Evolutionary conservation across 2,797 vertebrate species (phyloP).

Genomic region (Champsocephalus gunnari): DNA sequence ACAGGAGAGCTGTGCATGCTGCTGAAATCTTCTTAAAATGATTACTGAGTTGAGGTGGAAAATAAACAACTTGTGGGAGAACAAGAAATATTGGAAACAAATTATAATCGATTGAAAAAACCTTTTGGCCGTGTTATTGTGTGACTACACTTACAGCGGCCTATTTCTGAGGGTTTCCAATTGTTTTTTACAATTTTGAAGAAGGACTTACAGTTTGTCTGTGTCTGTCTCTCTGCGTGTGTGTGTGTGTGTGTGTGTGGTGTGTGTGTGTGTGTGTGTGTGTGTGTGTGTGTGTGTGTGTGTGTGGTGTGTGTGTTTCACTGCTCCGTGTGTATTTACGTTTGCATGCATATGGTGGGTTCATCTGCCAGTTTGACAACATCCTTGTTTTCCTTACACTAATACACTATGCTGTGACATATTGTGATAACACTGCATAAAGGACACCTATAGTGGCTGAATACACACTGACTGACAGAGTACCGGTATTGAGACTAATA

Average conservation of each 20-base stretch:
- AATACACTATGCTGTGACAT: slow-evolving; percentile 21
- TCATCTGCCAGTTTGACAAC: background rate
- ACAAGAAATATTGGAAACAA: background rate
- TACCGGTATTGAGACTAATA: slow-evolving; percentile 35
- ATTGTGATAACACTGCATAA: slow-evolving; percentile 28
- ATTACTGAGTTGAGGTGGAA: background rate
- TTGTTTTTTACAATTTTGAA: background rate
- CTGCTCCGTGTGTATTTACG: background rate
- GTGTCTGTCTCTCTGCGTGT: background rate
- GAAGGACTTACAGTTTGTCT: background rate
- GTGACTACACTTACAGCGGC: background rate
- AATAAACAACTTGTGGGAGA: background rate
- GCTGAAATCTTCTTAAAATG: slow-evolving; percentile 6
- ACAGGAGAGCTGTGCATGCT: background rate
- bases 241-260: no score
- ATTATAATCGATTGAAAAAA: slow-evolving; percentile 17
- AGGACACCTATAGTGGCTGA: slow-evolving; percentile 14
- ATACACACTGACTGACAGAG: background rate
- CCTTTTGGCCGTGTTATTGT: background rate
- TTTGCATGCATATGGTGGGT: background rate
- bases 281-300: background rate
- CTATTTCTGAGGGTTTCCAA: background rate
- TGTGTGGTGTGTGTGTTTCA: background rate
- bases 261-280: no score
- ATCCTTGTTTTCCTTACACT: background rate